Evolutionary conservation across 2,113 vertebrate species (phyloP).

Genomic region (Dolichotis patagonum): DNA sequence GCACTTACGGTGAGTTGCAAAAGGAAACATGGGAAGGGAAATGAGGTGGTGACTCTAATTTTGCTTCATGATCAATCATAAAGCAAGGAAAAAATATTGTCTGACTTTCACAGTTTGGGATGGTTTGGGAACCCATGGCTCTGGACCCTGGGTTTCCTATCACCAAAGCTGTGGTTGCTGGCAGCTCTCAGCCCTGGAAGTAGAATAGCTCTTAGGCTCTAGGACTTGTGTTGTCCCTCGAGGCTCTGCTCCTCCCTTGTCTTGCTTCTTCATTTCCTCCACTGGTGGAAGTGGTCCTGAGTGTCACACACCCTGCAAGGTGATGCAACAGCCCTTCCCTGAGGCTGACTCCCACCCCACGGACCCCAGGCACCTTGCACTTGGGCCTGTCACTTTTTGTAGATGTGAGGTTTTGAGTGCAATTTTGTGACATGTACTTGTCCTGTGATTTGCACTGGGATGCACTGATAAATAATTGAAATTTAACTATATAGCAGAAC

Average conservation of each 20-base stretch:
- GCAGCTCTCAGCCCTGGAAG: background rate
- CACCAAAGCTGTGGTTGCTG: rapidly evolving
- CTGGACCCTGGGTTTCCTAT: background rate
- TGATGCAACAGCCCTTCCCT: rapidly evolving
- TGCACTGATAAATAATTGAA: background rate
- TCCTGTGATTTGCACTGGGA: background rate
- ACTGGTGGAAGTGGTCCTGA: background rate
- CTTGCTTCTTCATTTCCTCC: background rate
- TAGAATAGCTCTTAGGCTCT: background rate
- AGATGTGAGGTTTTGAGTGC: background rate
- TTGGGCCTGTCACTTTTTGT: background rate
- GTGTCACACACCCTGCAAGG: background rate
- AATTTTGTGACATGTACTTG: background rate
- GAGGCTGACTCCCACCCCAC: background rate
- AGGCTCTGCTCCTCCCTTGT: background rate
- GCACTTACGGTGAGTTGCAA: background rate
- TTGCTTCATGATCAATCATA: background rate
- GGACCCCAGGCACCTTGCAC: background rate
- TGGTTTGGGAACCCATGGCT: background rate
- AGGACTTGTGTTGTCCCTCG: background rate
- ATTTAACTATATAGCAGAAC: background rate
- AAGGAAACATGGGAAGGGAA: background rate
- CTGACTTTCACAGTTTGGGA: background rate
- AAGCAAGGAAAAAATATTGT: background rate
- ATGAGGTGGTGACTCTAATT: background rate